phyloP scores from a whole-genome alignment of 2,113 vertebrate genomes.

The Saguinus midas region DNA sequence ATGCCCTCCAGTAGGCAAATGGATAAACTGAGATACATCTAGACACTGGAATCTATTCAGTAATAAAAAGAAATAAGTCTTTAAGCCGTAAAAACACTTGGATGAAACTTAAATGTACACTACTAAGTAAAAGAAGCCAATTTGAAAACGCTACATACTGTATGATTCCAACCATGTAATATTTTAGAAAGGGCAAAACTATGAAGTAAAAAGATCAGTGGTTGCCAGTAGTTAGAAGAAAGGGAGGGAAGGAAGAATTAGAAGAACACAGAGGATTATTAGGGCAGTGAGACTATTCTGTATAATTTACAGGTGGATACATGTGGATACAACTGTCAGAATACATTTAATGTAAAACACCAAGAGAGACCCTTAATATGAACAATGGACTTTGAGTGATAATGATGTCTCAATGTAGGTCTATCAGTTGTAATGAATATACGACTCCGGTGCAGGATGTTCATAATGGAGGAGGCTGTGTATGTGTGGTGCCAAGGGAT shows the following conservation, averaged over 20 bases:
- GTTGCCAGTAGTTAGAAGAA: neutral
- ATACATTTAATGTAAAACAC: neutral
- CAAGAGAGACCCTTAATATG: neutral
- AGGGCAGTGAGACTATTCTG: neutral
- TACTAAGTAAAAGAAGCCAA: neutral
- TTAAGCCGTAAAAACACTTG: neutral
- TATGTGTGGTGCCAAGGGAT: rapidly evolving
- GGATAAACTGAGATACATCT: neutral
- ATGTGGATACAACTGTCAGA: neutral
- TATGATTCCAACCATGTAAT: neutral
- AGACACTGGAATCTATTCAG: neutral
- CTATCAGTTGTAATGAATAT: neutral
- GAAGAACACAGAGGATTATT: neutral
- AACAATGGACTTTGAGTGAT: neutral
- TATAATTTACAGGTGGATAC: neutral
- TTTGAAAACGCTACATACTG: neutral
- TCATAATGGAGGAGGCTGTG: neutral
- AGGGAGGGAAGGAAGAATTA: neutral
- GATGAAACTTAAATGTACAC: neutral
- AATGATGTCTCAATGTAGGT: neutral
- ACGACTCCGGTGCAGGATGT: no score
- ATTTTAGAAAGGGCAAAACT: neutral
- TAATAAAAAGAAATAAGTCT: neutral
- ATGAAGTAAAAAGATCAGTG: neutral
- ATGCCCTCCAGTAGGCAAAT: neutral